These are phyloP conservation scores for Parochlus steinenii DNA, from an alignment of 2,888 invertebrate genomes.

Conservation along the genomic window DNA sequence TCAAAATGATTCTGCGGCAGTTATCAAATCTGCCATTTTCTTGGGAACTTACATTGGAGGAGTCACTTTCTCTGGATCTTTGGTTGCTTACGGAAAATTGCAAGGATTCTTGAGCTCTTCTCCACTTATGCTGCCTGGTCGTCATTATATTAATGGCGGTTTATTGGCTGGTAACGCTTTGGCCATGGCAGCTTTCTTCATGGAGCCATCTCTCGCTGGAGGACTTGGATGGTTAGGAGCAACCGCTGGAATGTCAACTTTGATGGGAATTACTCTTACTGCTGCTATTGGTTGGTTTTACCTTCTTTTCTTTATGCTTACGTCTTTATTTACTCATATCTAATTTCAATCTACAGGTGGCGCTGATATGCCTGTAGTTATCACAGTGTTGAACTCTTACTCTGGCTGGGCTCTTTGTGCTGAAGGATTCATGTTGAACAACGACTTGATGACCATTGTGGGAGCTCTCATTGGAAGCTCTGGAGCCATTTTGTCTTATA, in stretches of 20 bases:
- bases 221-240: constrained; percentile 59
- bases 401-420: constrained; percentile 89
- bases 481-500: constrained; percentile 82
- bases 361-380: constrained; percentile 87
- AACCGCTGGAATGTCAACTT: constrained; percentile 57
- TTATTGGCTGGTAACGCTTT: constrained; percentile 48
- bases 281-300: constrained; percentile 67
- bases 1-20: constrained; percentile 61
- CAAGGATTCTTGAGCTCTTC: constrained; percentile 66
- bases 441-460: constrained; percentile 80
- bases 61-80: constrained; percentile 76
- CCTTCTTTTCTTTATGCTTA: not conserved
- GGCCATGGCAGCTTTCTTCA: constrained; percentile 37
- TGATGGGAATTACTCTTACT: constrained; percentile 76
- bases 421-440: constrained; percentile 87
- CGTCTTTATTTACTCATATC: not conserved
- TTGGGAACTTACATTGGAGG: constrained; percentile 82
- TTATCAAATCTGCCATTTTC: constrained; percentile 69
- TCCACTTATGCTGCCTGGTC: constrained; percentile 65
- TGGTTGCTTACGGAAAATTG: constrained; percentile 80
- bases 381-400: constrained; percentile 82
- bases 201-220: constrained; percentile 41
- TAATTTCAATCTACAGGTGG: constrained; percentile 33
- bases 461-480: constrained; percentile 83
- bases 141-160: constrained; percentile 57